phyloP scores from a whole-genome alignment of 2,113 vertebrate genomes.

The Artemisiospiza belli region DNA sequence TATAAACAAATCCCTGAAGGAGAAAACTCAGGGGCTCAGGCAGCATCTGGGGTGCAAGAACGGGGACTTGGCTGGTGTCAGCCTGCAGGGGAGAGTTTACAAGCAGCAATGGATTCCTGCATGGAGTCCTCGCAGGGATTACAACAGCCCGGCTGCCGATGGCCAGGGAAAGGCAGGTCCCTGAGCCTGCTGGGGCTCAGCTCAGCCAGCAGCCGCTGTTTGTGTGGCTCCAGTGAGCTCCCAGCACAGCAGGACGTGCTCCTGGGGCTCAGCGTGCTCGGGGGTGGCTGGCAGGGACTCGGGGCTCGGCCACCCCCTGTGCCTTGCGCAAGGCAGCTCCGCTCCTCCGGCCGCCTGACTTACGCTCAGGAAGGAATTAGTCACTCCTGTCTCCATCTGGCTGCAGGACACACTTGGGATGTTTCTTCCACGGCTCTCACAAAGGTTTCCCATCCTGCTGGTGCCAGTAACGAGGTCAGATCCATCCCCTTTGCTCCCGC shows the following conservation, averaged over 20 bases:
- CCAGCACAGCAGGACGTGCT: neutral
- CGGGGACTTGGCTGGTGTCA: neutral
- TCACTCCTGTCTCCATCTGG: neutral
- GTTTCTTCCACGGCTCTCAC: neutral
- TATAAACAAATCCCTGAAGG: neutral
- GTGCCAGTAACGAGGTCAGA: neutral
- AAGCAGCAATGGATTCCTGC: neutral
- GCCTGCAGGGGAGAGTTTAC: neutral
- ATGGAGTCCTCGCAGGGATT: neutral
- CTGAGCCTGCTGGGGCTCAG: neutral
- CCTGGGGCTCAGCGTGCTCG: neutral
- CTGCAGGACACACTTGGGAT: neutral
- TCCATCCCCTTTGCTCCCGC: neutral
- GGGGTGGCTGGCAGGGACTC: rapidly evolving
- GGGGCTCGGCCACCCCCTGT: neutral
- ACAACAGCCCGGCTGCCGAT: neutral
- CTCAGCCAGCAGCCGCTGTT: conserved; percentile 7
- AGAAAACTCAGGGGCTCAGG: neutral
- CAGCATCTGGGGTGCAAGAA: neutral
- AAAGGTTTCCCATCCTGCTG: neutral
- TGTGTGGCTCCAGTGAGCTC: neutral
- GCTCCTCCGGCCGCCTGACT: neutral
- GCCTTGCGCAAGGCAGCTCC: neutral
- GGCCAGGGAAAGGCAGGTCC: neutral
- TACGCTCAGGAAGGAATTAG: neutral